Evolutionary conservation across 2,113 vertebrate genomes (phyloP), one percentile per base, ranked within the genome.

Genomic region (Leptobrachium ailaonicum): DNA sequence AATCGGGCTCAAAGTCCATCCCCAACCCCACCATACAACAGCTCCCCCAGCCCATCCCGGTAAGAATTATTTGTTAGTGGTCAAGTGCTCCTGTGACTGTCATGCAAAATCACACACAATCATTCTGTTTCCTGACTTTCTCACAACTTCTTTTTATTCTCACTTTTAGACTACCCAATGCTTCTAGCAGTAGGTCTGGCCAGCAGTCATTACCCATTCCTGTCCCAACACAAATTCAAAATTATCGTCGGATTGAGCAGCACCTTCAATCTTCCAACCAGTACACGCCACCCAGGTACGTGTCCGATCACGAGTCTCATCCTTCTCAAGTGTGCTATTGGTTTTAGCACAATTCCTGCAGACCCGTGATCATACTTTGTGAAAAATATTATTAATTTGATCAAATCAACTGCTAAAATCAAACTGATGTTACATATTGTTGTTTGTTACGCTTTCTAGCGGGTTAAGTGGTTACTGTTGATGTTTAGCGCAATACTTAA

Each of bases 171-270:
- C 87, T 90, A 0, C 86, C 82, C 41, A 87, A 91, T 58, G 89
- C 89, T 41, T 87, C 87, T n/a, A 83, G 88, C 82, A 90, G 90
- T 82, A 94, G 87, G 74, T 92, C 90, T 13, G 92, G 92, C 3
- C 94, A 87, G 66, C 94, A 87, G 67, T 95, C 97, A 0, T 92
- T 95, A 79, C 95, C 98, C 82, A 96, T 99, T 84, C 98, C 98
- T 0, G 97, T 99, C 20, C 98, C 98, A 2, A 95, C 95, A 0
- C 98, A 99, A 79, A 92, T 98, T 64, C 94, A 94, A 9, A 98
- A 98, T 90, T 99, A 96, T 89, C 94, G 94, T 45, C 94, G 96
- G 42, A 95, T 99, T 1, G 95, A 96, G 79, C 95, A 96, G 89
- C 96, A 98, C 82, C 89, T 97, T 45, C 94, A 95, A 80, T 93